phyloP scores from a whole-genome alignment of 2,888 invertebrate genomes.

The Protula sp. region DNA sequence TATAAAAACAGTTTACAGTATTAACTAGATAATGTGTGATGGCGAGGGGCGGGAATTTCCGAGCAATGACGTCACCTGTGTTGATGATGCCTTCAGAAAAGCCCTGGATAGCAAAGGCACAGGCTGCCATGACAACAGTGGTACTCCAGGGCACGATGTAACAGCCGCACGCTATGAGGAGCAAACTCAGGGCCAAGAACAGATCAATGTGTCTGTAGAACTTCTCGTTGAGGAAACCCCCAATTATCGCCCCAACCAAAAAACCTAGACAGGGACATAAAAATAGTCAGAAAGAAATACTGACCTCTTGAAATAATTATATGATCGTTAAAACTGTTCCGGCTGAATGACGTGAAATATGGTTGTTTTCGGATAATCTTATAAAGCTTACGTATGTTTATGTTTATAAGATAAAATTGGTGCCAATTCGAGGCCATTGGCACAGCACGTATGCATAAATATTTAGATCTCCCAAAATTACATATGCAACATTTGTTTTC shows the following conservation, averaged over 20 bases:
- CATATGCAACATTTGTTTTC: no score
- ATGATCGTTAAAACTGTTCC: no score
- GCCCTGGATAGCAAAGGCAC: conserved; percentile 26
- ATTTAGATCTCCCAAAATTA: no score
- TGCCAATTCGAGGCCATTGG: no score
- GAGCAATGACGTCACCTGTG: conserved; percentile 25
- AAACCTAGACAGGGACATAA: neutral
- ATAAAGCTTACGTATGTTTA: no score
- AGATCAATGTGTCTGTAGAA: conserved; percentile 22
- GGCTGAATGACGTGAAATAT: no score
- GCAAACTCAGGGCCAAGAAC: conserved; percentile 20
- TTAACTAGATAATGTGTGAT: no score
- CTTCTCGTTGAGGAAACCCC: conserved; percentile 13
- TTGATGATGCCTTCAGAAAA: conserved; percentile 32
- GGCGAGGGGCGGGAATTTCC: no score
- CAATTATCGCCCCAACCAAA: neutral
- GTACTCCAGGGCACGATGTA: conserved; percentile 22
- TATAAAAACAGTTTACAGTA: no score
- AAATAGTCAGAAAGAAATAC: neutral
- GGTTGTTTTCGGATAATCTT: no score
- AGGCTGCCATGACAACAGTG: conserved; percentile 20
- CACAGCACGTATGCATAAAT: no score
- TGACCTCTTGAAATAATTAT: no score
- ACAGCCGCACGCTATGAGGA: conserved; percentile 19
- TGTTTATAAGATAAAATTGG: neutral